These are phyloP conservation scores for Agelas oroides DNA, from an alignment of 37 sponge, comb jelly and placozoan genomes.

Conservation along the genomic window DNA sequence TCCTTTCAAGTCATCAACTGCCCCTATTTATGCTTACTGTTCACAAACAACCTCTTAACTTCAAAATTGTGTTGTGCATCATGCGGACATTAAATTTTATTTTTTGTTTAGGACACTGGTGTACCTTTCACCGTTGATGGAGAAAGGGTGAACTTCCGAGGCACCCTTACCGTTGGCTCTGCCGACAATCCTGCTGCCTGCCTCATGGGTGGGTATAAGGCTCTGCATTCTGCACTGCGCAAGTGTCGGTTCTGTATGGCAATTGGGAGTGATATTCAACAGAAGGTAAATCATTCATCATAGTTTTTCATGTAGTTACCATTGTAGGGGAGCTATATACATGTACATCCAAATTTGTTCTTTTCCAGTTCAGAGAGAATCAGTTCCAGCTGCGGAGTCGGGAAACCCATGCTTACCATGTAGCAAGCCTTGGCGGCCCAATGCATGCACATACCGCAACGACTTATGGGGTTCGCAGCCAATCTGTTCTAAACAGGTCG, in stretches of 20 bases:
- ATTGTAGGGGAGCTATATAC: no score
- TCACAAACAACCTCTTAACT: background rate
- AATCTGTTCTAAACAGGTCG: slow-evolving; percentile 15
- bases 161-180: background rate
- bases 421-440: slow-evolving; percentile 23
- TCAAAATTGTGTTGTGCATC: background rate
- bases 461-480: slow-evolving; percentile 38
- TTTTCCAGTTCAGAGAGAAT: slow-evolving; percentile 29
- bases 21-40: background rate
- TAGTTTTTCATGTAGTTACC: no score
- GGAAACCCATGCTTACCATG: slow-evolving; percentile 4
- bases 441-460: slow-evolving; percentile 42
- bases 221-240: background rate
- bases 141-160: background rate
- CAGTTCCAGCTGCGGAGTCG: slow-evolving; percentile 23
- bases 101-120: slow-evolving; percentile 3
- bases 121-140: slow-evolving; percentile 9
- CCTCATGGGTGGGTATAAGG: slow-evolving; percentile 12
- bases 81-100: background rate
- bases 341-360: background rate
- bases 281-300: slow-evolving; percentile 15
- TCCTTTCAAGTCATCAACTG: background rate
- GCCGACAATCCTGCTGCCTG: slow-evolving; percentile 21
- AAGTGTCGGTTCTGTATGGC: slow-evolving; percentile 23
- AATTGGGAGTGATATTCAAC: background rate